These are phyloP conservation scores for Phalloptychus januarius DNA, from an alignment of 2,797 vertebrate species.

Conservation along the genomic window DNA sequence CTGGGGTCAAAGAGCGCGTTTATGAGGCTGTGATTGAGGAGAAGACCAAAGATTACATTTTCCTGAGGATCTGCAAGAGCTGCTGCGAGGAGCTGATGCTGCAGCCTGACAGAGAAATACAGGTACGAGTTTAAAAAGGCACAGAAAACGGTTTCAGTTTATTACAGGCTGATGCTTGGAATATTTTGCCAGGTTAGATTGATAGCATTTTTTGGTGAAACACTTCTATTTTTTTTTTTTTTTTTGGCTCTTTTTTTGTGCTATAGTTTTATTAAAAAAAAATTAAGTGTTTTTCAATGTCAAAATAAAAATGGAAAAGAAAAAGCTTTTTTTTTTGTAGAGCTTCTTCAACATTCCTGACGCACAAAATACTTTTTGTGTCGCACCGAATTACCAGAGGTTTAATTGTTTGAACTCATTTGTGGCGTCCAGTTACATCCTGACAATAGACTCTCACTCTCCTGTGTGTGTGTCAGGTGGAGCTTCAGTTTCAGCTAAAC, in stretches of 20 bases:
- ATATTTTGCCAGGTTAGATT: not conserved
- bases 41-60: conserved; percentile 99
- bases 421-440: not conserved
- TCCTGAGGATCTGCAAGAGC: conserved; percentile 95
- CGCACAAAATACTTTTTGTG: not conserved
- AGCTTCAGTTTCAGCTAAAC: conserved; percentile 99
- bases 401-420: not conserved
- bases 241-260: not conserved
- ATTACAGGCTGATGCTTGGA: not conserved
- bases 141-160: not conserved
- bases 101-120: conserved; percentile 90
- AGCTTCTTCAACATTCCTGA: not conserved
- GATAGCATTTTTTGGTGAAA: not conserved
- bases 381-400: too few species aligned
- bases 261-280: not conserved
- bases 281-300: not conserved
- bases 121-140: conserved; percentile 79
- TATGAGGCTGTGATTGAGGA: conserved; percentile 98
- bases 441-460: not conserved
- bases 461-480: conserved; percentile 83
- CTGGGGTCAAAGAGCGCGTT: conserved; percentile 96
- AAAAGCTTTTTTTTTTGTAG: not conserved
- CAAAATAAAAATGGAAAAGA: not conserved
- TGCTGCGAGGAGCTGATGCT: conserved; percentile 95
- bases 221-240: not conserved